These are phyloP conservation scores for Brachionus manjavacas DNA, from an alignment of 1,140 invertebrate genomes.

Conservation along the genomic window DNA sequence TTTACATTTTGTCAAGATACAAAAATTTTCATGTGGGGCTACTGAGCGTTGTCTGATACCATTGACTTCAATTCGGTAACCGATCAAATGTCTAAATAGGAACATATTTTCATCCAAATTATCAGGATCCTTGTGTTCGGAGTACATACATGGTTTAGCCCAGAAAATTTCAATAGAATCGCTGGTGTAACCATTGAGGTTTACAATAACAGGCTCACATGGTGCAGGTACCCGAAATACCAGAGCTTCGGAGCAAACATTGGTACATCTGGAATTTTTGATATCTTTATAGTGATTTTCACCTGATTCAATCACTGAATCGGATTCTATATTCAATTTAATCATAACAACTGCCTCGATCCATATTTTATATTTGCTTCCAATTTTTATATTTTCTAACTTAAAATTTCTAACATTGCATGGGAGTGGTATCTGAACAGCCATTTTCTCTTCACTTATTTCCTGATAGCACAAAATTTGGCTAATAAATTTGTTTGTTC, in stretches of 20 bases:
- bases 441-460: slow-evolving; percentile 49
- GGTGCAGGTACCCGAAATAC: slow-evolving; percentile 53
- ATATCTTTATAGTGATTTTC: slow-evolving; percentile 45
- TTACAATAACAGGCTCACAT: slow-evolving; percentile 50
- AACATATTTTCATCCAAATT: slow-evolving; percentile 48
- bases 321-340: slow-evolving; percentile 53
- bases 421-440: slow-evolving; percentile 44
- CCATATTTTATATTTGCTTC: slow-evolving; percentile 49
- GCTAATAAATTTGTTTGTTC: slow-evolving; percentile 52
- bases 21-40: slow-evolving; percentile 49
- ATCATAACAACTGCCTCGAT: slow-evolving; percentile 57
- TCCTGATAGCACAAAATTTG: slow-evolving; percentile 54
- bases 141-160: slow-evolving; percentile 54
- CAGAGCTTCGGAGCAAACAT: slow-evolving; percentile 54
- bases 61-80: slow-evolving; percentile 57
- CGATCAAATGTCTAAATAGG: slow-evolving; percentile 52
- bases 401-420: background rate
- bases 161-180: slow-evolving; percentile 53
- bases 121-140: slow-evolving; percentile 50
- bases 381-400: slow-evolving; percentile 29
- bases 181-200: slow-evolving; percentile 51
- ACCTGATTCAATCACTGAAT: slow-evolving; percentile 45
- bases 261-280: slow-evolving; percentile 52
- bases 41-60: slow-evolving; percentile 52
- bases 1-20: slow-evolving; percentile 56